Percentiles rank a stretch among this genome's conserved stretches.
Conservation (phyloP, 2,113 vertebrate species). For the Mellivora capensis region DNA sequence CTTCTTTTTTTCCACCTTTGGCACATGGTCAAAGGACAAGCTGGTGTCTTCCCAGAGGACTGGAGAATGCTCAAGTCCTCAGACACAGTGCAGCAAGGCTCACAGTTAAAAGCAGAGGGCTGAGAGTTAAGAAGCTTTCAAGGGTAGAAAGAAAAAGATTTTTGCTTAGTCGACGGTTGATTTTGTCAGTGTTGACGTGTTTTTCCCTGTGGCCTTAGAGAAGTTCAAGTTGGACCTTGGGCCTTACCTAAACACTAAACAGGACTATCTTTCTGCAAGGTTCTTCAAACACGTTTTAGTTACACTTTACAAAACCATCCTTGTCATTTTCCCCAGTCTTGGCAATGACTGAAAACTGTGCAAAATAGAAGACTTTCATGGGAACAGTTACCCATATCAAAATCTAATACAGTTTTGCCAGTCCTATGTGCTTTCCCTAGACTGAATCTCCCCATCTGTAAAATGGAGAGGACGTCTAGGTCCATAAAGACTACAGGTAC, state of each 20-base stretch:
- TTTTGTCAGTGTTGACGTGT: neutral
- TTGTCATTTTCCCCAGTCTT: slow-evolving; percentile 45
- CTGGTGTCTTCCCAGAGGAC: slow-evolving; percentile 74
- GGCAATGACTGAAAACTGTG: neutral
- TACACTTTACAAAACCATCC: neutral
- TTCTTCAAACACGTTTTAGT: slow-evolving; percentile 41
- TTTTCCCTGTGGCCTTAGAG: neutral
- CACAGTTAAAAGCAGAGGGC: neutral
- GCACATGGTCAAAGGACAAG: slow-evolving; percentile 69
- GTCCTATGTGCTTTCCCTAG: neutral
- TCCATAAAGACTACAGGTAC: neutral
- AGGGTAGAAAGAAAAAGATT: neutral
- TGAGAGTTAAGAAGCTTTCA: neutral
- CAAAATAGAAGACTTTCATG: neutral
- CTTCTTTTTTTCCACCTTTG: slow-evolving; percentile 76
- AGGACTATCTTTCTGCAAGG: neutral
- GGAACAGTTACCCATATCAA: neutral
- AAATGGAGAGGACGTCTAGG: neutral
- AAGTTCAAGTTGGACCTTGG: neutral
- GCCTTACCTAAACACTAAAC: slow-evolving; percentile 28
- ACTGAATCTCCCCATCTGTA: neutral
- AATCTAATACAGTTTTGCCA: neutral
- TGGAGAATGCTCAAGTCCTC: neutral
- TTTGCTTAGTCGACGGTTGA: neutral
- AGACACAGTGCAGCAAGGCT: neutral